Evolutionary conservation across 2,888 invertebrate species (phyloP).

Genomic region (Flabesymbios commensalis): DNA sequence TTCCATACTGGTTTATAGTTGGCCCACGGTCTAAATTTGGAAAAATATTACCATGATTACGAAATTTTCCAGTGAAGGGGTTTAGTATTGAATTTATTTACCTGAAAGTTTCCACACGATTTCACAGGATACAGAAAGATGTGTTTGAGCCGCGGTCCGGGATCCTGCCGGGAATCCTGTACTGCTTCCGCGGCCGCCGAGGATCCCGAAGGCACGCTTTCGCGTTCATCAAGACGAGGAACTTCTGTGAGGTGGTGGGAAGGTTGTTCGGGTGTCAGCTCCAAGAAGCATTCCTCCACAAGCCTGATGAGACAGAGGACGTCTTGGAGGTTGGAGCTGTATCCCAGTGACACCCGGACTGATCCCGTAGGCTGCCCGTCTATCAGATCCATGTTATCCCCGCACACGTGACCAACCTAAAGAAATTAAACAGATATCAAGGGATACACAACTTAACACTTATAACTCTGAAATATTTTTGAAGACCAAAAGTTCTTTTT

Average conservation of each 20-base stretch:
- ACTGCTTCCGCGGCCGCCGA: not conserved
- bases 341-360: constrained; percentile 88
- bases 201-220: not conserved
- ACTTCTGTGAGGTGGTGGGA: not conserved
- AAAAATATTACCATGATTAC: too few species aligned
- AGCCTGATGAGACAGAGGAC: constrained; percentile 74
- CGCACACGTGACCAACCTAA: constrained; percentile 81
- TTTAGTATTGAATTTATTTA: too few species aligned
- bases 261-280: constrained; percentile 14
- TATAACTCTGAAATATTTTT: too few species aligned
- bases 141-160: constrained; percentile 37
- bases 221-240: not conserved
- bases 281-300: constrained; percentile 75
- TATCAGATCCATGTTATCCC: constrained; percentile 83
- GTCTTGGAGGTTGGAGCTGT: constrained; percentile 78
- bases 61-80: too few species aligned
- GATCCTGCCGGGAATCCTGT: not conserved
- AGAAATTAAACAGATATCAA: constrained; percentile 1
- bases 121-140: constrained; percentile 85
- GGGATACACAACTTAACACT: not conserved
- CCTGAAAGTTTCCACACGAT: constrained; percentile 79
- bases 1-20: too few species aligned
- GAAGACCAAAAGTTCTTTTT: too few species aligned
- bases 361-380: constrained; percentile 90
- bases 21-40: too few species aligned